Evolutionary conservation across 2,888 invertebrate genomes (phyloP).

Genomic region (Ditula angustiorana): DNA sequence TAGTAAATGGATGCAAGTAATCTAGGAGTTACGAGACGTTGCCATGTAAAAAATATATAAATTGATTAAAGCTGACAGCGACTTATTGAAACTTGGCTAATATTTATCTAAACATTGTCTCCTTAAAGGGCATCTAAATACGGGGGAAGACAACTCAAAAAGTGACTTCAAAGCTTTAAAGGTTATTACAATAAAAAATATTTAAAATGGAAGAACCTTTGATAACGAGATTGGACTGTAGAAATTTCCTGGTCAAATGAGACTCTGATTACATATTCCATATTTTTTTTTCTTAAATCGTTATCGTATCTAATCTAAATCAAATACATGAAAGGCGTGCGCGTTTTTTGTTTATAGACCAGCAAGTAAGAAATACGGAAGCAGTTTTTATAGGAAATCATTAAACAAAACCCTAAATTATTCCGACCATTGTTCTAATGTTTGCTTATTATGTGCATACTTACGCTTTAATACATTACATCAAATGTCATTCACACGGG

Average conservation of each 20-base stretch:
- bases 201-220: background rate
- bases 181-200: too few relatives aligned
- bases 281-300: background rate
- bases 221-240: background rate
- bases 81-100: conserved; percentile 1
- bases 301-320: background rate
- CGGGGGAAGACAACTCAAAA: background rate
- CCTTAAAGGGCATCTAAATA: conserved; percentile 7
- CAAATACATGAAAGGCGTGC: background rate
- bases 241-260: background rate
- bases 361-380: conserved; percentile 48
- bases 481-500: conserved; percentile 46
- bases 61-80: conserved; percentile 1
- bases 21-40: conserved; percentile 1
- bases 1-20: conserved; percentile 18
- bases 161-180: conserved; percentile 6
- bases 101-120: conserved; percentile 10
- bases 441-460: conserved; percentile 47
- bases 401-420: conserved; percentile 45
- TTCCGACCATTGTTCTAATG: conserved; percentile 60
- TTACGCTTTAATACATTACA: conserved; percentile 40
- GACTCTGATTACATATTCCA: background rate
- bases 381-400: conserved; percentile 55
- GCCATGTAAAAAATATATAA: background rate
- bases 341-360: conserved; percentile 9